A percentile compares a stretch with the other conserved stretches of the same genome.
Evolutionary conservation across 2,888 invertebrate genomes (phyloP).

Genomic region (Agrochola lota): DNA sequence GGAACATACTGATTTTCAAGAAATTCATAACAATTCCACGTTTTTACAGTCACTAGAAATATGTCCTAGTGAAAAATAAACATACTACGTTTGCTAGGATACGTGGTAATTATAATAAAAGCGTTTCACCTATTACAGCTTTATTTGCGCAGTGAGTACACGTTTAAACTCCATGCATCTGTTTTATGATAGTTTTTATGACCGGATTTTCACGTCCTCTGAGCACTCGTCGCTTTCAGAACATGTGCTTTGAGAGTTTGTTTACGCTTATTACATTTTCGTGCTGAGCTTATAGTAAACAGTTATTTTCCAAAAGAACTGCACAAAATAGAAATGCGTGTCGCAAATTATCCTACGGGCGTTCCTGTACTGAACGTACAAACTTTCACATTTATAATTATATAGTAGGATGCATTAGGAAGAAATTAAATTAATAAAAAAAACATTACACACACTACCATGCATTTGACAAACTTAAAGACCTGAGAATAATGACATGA

Average conservation of each 20-base stretch:
- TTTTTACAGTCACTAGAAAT: neutral
- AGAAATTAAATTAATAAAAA: no score
- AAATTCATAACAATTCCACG: no score
- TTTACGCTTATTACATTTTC: slow-evolving; percentile 8
- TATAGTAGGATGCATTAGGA: no score
- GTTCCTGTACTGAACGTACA: no score
- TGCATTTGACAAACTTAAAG: no score
- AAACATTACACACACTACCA: no score
- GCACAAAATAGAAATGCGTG: no score
- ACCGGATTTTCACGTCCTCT: slow-evolving; percentile 1
- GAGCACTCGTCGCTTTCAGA: neutral
- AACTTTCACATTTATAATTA: no score
- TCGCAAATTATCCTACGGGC: no score
- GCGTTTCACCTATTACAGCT: slow-evolving; percentile 13
- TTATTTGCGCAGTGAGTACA: slow-evolving; percentile 18
- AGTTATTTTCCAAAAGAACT: neutral
- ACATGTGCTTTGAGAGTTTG: slow-evolving; percentile 12
- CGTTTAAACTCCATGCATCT: slow-evolving; percentile 26
- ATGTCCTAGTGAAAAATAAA: neutral
- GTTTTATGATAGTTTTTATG: slow-evolving; percentile 25
- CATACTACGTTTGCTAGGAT: neutral
- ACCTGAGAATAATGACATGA: no score
- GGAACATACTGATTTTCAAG: neutral
- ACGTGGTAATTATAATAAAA: slow-evolving; percentile 30
- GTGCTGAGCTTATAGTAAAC: neutral